Conservation (phyloP, 2,888 invertebrate genomes). For the Agonopterix heracliana region DNA sequence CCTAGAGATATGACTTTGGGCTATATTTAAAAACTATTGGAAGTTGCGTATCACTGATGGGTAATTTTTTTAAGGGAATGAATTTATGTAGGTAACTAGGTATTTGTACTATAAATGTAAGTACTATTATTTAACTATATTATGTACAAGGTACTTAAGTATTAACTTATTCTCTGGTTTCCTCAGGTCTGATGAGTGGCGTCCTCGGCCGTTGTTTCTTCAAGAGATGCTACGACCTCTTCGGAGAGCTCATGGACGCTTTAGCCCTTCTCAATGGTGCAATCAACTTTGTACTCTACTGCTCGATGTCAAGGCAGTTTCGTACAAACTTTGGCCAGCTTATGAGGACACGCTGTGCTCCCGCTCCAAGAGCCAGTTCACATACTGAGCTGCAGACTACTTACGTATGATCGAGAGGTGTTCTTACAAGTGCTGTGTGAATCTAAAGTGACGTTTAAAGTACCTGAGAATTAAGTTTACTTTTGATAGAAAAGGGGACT, state of each 20-base stretch:
- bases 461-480: no score
- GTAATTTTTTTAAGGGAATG: no score
- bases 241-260: constrained; percentile 93
- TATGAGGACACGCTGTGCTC: constrained; percentile 78
- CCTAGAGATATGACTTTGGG: no score
- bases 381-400: constrained; percentile 80
- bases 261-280: constrained; percentile 93
- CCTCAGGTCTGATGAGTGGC: constrained; percentile 78
- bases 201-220: constrained; percentile 84
- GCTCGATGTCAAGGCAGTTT: constrained; percentile 96
- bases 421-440: background rate
- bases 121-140: no score
- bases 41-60: no score
- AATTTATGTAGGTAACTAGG: no score
- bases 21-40: no score
- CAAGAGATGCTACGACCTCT: constrained; percentile 85
- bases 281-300: constrained; percentile 95
- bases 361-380: constrained; percentile 62
- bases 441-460: no score
- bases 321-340: constrained; percentile 85
- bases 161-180: background rate
- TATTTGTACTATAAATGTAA: no score
- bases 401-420: constrained; percentile 64
- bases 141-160: no score
- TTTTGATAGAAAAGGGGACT: no score